Conservation (phyloP, 1,140 invertebrate genomes). For the Hestina assimilis region DNA sequence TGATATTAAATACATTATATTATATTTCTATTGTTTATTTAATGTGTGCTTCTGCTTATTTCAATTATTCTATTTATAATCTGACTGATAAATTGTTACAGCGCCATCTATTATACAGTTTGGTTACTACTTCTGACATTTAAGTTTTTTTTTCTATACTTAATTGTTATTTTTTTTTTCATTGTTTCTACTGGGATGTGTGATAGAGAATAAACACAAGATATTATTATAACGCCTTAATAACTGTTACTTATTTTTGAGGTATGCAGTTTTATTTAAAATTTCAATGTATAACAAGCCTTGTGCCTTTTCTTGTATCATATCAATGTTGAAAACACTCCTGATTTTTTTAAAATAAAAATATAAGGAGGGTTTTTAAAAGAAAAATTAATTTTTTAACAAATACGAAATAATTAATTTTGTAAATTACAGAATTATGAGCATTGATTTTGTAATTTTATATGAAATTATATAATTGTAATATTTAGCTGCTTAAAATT, state of each 20-base stretch:
- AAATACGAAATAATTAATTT: not conserved
- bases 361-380: not conserved
- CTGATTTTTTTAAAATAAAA: constrained; percentile 3
- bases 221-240: not conserved
- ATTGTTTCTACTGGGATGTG: not conserved
- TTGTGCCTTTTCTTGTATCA: constrained; percentile 14
- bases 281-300: constrained; percentile 2
- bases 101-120: not conserved
- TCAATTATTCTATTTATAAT: not conserved
- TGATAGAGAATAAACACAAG: constrained; percentile 9
- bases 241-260: not conserved
- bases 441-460: constrained; percentile 4
- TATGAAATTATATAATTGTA: not conserved
- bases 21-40: constrained; percentile 13
- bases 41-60: constrained; percentile 12
- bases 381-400: constrained; percentile 1
- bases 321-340: constrained; percentile 17
- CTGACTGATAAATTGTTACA: constrained; percentile 4
- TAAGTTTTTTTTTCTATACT: not conserved
- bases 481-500: not conserved
- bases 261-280: not conserved
- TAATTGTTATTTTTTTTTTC: not conserved
- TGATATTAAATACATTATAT: constrained; percentile 12
- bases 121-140: not conserved
- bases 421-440: not conserved